These are phyloP conservation scores for Troilus luridus DNA, from an alignment of 2,888 invertebrate species.

Conservation along the genomic window DNA sequence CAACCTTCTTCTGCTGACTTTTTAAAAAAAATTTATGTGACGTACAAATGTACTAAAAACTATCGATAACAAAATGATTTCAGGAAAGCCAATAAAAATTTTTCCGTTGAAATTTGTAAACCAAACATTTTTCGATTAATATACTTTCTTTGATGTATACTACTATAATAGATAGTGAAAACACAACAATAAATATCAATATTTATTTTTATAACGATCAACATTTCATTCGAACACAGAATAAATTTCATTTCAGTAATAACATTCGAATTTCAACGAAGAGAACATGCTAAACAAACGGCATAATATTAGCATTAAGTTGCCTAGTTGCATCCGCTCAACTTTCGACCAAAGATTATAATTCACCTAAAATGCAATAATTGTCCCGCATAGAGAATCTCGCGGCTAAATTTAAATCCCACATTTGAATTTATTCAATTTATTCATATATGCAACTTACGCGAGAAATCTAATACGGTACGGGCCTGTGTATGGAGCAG, in stretches of 20 bases:
- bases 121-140: too few relatives aligned
- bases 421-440: not conserved
- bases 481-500: slow-evolving; percentile 16
- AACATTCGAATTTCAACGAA: not conserved
- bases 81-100: too few relatives aligned
- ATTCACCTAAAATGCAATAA: slow-evolving; percentile 33
- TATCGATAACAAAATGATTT: too few relatives aligned
- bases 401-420: not conserved
- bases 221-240: not conserved
- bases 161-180: too few relatives aligned
- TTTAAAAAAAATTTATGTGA: too few relatives aligned
- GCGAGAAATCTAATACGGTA: slow-evolving; percentile 12
- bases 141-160: too few relatives aligned
- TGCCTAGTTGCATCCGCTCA: not conserved
- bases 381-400: slow-evolving; percentile 12
- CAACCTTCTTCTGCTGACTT: too few relatives aligned
- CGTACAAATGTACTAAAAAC: too few relatives aligned
- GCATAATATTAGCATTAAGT: slow-evolving; percentile 17
- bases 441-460: slow-evolving; percentile 26
- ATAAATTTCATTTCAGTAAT: not conserved
- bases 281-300: not conserved
- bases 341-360: not conserved
- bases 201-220: not conserved
- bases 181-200: too few relatives aligned
- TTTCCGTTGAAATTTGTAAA: too few relatives aligned